Conservation (phyloP, 92 coral and sea anemone genomes). For the Epizoanthus illoricatus region DNA sequence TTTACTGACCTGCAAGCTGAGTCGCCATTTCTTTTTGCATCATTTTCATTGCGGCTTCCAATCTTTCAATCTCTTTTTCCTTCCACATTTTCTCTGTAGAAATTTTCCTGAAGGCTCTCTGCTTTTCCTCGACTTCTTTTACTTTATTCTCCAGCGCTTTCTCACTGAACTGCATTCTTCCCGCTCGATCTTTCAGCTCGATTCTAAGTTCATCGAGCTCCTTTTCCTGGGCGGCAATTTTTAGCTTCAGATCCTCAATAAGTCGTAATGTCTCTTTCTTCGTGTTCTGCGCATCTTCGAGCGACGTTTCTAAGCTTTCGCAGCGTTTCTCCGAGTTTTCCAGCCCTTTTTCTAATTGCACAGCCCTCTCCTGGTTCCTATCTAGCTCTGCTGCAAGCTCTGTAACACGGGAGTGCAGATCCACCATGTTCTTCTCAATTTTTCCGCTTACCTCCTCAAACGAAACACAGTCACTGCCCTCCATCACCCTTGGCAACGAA, state of each 20-base stretch:
- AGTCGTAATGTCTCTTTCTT: slow-evolving; percentile 22
- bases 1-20: slow-evolving; percentile 49
- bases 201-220: slow-evolving; percentile 56
- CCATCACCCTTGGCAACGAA: not conserved
- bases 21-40: slow-evolving; percentile 42
- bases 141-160: slow-evolving; percentile 48
- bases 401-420: slow-evolving; percentile 3
- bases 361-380: slow-evolving; percentile 51
- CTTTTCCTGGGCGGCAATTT: slow-evolving; percentile 45
- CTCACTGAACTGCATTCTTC: slow-evolving; percentile 54
- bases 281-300: slow-evolving; percentile 37
- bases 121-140: slow-evolving; percentile 51
- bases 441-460: slow-evolving; percentile 8
- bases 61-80: slow-evolving; percentile 46
- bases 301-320: slow-evolving; percentile 30
- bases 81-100: slow-evolving; percentile 48
- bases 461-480: not conserved
- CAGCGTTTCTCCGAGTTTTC: slow-evolving; percentile 46
- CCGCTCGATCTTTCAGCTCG: slow-evolving; percentile 54
- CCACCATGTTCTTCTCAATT: not conserved
- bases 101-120: slow-evolving; percentile 56
- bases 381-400: slow-evolving; percentile 36
- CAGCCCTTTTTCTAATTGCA: slow-evolving; percentile 40
- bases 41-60: slow-evolving; percentile 48
- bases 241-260: slow-evolving; percentile 44